Evolutionary conservation across 2,113 vertebrate genomes (phyloP), one percentile per base, ranked within the genome.

Genomic region (Raja brachyura): DNA sequence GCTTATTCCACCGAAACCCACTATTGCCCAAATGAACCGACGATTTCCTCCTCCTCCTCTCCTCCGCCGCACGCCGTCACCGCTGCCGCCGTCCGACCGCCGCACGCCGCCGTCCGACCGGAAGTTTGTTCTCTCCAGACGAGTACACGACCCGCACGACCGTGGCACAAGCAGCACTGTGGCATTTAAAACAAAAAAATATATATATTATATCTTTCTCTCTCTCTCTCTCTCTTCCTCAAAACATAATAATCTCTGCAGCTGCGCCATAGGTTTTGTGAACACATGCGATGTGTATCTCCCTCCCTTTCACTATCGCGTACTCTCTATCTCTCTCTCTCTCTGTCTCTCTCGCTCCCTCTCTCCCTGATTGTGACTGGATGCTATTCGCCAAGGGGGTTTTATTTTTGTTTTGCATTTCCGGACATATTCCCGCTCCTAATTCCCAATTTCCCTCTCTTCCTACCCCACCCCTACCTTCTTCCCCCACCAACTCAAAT

Each of bases 11-110:
- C 83, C 83, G 83, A 88, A 61, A 63, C 83, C 83, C 83, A 61
- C 83, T 88, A 88, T 68, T 88, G 59, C 83, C 83, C 83, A 88
- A 48, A 88, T 88, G 83, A 88, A 88, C 83, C 83, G 83, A 88
- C 83, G 83, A 88, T 31, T 31, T 88, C 83, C 83, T 66, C 83
- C 83, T 59, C 77, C 81, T 85, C 59, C 28, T 66, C 83, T 88
- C 83, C 81, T 61, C 81, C 81, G 25, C 81, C 81, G 54, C 39
- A 48, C 39, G 39, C 39, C 39, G 39, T 3, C 39, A 48, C 39
- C 39, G 39, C 39, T 48, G 39, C 54, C 59, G 56, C 59, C 83
- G 83, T 59, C 83, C 39, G 39, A 48, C 39, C 39, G 39, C 39
- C 39, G n/a, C n/a, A n/a, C n/a, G 3, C 39, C 3, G 83, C 59